Conservation (phyloP, 2,888 invertebrate species). For the Dynastes grantii region DNA sequence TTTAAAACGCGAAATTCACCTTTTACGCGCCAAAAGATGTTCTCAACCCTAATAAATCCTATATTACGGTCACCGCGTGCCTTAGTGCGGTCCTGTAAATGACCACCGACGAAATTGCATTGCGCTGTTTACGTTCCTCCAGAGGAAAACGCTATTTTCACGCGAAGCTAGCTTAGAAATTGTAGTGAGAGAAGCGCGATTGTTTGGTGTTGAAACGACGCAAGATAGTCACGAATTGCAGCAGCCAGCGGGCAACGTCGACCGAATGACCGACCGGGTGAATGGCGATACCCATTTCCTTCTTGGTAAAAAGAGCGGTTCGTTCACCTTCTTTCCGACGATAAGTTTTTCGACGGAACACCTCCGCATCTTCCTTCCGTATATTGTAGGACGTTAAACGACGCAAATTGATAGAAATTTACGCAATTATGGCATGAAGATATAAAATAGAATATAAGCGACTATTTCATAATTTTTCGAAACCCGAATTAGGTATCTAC, state of each 20-base stretch:
- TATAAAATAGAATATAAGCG: no score
- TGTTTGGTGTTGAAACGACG: not conserved
- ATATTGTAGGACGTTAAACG: no score
- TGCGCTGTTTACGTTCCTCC: conserved; percentile 2
- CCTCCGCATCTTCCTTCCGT: not conserved
- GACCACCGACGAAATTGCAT: conserved; percentile 15
- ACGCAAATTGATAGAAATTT: no score
- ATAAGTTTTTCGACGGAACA: not conserved
- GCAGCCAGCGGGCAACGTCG: not conserved
- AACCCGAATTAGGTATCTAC: no score
- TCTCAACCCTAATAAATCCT: no score
- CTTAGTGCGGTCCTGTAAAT: no score
- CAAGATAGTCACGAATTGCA: conserved; percentile 11
- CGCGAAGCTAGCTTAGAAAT: not conserved
- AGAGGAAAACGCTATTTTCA: conserved; percentile 6
- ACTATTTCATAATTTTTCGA: no score
- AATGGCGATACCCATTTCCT: conserved; percentile 1
- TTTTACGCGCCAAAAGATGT: no score
- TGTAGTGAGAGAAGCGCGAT: not conserved
- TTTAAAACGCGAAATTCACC: no score
- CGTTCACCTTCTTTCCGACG: not conserved
- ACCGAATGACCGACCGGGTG: not conserved
- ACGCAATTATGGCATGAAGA: no score
- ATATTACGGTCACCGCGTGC: no score
- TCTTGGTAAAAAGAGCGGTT: conserved; percentile 2